These are phyloP conservation scores for Labeo rohita DNA, from an alignment of 2,113 vertebrate species.

Conservation along the genomic window DNA sequence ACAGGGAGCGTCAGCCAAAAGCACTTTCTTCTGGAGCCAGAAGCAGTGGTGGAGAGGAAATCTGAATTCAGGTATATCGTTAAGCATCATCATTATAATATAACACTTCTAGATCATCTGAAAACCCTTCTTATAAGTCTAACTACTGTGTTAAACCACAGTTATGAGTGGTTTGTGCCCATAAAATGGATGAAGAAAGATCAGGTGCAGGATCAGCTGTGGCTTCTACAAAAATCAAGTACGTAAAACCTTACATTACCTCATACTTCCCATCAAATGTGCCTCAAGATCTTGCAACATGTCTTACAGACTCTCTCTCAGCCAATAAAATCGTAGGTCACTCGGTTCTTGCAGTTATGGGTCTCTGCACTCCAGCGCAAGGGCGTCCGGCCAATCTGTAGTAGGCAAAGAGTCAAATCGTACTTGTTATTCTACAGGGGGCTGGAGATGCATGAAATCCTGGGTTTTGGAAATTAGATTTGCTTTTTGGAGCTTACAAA, in stretches of 20 bases:
- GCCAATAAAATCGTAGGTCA: conserved; percentile 7
- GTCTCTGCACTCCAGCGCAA: background rate
- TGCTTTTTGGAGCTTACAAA: conserved; percentile 1
- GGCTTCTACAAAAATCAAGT: conserved; percentile 80
- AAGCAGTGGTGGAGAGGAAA: conserved; percentile 74
- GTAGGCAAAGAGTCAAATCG: conserved; percentile 3
- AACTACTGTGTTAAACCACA: conserved; percentile 56
- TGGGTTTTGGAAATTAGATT: background rate
- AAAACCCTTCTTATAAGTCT: background rate
- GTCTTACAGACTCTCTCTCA: background rate
- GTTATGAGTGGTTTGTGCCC: conserved; percentile 88
- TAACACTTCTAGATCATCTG: background rate
- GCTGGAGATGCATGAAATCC: background rate
- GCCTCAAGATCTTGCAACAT: background rate
- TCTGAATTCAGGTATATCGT: conserved; percentile 84
- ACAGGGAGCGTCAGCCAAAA: conserved; percentile 78
- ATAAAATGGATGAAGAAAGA: conserved; percentile 76
- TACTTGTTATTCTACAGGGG: conserved; percentile 3
- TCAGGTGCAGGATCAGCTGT: conserved; percentile 22
- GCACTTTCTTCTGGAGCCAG: conserved; percentile 87
- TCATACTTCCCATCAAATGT: background rate
- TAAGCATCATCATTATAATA: background rate
- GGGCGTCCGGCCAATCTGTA: background rate
- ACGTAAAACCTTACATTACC: background rate
- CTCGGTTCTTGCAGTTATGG: background rate